These are phyloP conservation scores for Chloebia gouldiae DNA, from an alignment of 2,113 vertebrate genomes.

Conservation along the genomic window DNA sequence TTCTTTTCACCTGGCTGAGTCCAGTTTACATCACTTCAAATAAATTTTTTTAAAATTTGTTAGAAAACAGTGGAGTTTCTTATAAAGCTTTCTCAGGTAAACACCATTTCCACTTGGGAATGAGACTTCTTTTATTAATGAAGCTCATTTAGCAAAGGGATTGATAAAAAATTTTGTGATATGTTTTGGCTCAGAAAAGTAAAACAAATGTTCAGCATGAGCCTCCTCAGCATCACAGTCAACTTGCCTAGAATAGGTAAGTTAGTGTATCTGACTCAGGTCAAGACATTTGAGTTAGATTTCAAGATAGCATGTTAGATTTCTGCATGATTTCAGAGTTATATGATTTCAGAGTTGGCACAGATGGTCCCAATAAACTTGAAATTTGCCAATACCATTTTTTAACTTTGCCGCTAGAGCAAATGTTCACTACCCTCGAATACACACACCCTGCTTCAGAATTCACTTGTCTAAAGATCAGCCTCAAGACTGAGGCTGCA, in stretches of 20 bases:
- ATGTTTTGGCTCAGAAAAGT: background rate
- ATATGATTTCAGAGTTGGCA: background rate
- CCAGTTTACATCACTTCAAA: slow-evolving; percentile 93
- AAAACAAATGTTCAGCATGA: background rate
- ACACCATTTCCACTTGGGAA: background rate
- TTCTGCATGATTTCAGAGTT: background rate
- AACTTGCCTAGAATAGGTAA: background rate
- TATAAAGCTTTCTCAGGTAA: background rate
- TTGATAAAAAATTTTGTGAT: background rate
- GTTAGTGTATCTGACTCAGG: background rate
- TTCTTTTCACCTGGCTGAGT: slow-evolving; percentile 95
- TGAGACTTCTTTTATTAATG: background rate
- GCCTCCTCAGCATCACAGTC: background rate
- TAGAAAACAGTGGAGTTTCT: slow-evolving; percentile 6
- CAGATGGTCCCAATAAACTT: background rate
- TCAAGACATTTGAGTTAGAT: background rate
- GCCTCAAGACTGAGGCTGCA: accelerated
- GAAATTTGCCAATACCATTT: background rate
- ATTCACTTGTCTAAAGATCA: background rate
- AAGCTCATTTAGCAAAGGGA: background rate
- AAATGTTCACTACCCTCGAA: background rate
- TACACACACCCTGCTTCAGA: background rate
- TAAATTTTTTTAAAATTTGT: slow-evolving; percentile 16
- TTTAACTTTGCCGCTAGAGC: background rate
- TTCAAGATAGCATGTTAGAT: background rate